Evolutionary conservation across 2,797 vertebrate genomes (phyloP).

Genomic region (Bradypodion pumilum): DNA sequence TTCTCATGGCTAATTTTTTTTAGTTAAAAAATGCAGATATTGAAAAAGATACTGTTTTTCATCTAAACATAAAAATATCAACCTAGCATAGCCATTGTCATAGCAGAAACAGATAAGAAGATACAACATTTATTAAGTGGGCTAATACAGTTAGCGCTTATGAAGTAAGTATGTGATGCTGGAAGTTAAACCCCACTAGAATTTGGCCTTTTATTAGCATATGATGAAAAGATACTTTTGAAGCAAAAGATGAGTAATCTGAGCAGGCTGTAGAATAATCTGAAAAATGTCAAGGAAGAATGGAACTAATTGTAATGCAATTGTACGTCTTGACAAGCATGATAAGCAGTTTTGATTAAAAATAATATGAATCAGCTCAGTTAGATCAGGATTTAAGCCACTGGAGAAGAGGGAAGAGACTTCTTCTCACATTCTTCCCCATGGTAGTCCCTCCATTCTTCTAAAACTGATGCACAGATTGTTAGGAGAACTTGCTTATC

Average conservation of each 20-base stretch:
- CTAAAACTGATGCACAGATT: neutral
- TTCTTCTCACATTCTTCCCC: neutral
- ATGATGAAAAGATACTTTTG: neutral
- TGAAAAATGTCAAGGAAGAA: neutral
- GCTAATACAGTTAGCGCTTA: neutral
- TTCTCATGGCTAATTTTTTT: neutral
- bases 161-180: neutral
- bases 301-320: neutral
- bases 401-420: neutral
- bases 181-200: neutral
- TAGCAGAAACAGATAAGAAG: neutral
- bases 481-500: too few relatives aligned
- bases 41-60: too few relatives aligned
- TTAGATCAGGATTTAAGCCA: too few relatives aligned
- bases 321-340: neutral
- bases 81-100: too few relatives aligned
- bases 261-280: neutral
- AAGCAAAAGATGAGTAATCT: neutral
- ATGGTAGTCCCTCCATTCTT: neutral
- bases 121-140: neutral
- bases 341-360: neutral
- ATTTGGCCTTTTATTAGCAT: neutral
- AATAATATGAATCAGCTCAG: neutral
- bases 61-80: too few relatives aligned
- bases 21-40: too few relatives aligned